Conservation (phyloP, 2,888 invertebrate species). For the Glyphotaelius pellucidus region DNA sequence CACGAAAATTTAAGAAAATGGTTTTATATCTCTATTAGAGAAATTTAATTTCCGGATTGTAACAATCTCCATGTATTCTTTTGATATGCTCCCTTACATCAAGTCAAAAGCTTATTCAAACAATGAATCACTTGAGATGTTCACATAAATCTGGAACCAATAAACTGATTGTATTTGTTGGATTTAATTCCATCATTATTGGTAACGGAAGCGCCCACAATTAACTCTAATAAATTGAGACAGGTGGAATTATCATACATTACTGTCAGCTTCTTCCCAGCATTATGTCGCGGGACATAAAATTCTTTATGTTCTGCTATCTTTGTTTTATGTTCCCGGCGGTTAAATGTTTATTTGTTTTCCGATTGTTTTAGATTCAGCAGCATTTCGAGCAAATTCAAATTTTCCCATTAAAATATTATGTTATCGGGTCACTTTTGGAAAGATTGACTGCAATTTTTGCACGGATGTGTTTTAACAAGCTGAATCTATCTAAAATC, state of each 20-base stretch:
- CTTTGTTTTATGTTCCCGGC: conserved; percentile 21
- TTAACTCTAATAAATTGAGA: conserved; percentile 51
- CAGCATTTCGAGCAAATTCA: not conserved
- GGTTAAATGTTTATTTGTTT: conserved; percentile 2
- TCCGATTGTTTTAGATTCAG: not conserved
- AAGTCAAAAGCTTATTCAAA: not conserved
- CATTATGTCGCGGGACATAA: not conserved
- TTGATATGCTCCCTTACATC: not conserved
- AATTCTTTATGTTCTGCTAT: not conserved
- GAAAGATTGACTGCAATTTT: not conserved
- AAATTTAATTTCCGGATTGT: not conserved
- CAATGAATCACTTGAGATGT: not conserved
- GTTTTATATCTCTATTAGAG: too few relatives aligned
- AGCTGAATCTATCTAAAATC: too few relatives aligned
- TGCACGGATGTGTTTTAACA: too few relatives aligned
- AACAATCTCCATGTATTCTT: not conserved
- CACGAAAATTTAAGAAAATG: too few relatives aligned
- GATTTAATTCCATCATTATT: conserved; percentile 14
- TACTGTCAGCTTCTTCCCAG: conserved; percentile 38
- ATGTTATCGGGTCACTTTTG: not conserved
- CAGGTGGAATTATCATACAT: conserved; percentile 50
- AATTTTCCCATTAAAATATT: not conserved
- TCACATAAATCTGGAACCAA: conserved; percentile 11
- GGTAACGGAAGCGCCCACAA: conserved; percentile 53
- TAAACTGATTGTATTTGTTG: not conserved